Evolutionary conservation across 2,888 invertebrate species (phyloP), one percentile per base, ranked within the genome.

Genomic region (Drosophila atroscutellata): DNA sequence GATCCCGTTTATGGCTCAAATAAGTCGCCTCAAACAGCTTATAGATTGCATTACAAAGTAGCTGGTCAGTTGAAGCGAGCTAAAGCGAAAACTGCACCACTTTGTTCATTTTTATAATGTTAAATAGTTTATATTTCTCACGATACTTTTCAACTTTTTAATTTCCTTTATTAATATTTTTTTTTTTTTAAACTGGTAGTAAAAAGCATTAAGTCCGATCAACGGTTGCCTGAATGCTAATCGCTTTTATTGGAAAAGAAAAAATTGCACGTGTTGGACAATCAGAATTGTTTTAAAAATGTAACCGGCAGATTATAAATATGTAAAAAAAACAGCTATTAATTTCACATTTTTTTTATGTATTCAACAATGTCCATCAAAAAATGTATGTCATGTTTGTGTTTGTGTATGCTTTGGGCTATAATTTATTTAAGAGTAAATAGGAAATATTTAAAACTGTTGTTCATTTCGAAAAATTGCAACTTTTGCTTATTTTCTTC

Each of bases 1-100:
- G 50, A 73, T 55, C 62, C 47, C 55, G 67, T 55, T 63, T 79
- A 60, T 79, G 69, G 28, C 55, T 37, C n/a, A 13, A n/a, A 28
- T 9, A 60, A 50, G 64, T 49, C 47, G 28, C 24, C 45, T 30
- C 30, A 45, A 58, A 55, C 52, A 52, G 56, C 50, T 68, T 57
- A 63, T 47, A 62, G 50, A 54, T 50, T 54, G 18, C 30, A 61
- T 49, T n/a, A 67, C 58, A 75, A 74, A 78, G 75, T 73, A 52
- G 30, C 42, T 6, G 13, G 5, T 9, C 30, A 56, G 47, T 49
- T 57, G 30, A 32, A 2, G 3, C n/a, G 9, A 26, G 36, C 15
- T 5, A 2, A 18, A 20, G 15, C 24, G 15, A 13, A 34, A 36
- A 34, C 4, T 32, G 30, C 34, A 15, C 30, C 91, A 91, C 72